Evolutionary conservation across 2,113 vertebrate genomes (phyloP).

Genomic region (Falco punctatus): DNA sequence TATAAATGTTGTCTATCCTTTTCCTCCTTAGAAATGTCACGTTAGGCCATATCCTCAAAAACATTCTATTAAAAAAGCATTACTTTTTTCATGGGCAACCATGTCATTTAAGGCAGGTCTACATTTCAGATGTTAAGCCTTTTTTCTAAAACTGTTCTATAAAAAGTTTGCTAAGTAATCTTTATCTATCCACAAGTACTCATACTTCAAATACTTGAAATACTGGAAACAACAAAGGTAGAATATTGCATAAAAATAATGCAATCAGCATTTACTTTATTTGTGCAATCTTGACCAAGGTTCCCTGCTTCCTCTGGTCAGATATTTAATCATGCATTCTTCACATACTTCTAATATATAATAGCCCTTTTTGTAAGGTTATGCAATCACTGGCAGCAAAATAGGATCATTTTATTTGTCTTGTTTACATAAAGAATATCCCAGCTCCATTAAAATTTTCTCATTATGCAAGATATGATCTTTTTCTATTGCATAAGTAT

Average conservation of each 20-base stretch:
- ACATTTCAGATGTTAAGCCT: neutral
- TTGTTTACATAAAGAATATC: neutral
- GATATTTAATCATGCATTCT: neutral
- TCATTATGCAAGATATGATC: neutral
- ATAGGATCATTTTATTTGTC: neutral
- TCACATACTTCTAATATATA: neutral
- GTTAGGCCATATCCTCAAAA: neutral
- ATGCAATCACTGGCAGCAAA: neutral
- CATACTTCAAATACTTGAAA: neutral
- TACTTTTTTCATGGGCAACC: fast-evolving
- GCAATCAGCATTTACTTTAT: neutral
- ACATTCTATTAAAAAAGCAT: neutral
- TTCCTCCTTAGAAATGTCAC: neutral
- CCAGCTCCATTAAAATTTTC: neutral
- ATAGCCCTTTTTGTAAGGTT: neutral
- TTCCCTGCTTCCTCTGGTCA: neutral
- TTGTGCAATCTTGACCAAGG: neutral
- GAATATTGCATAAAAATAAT: neutral
- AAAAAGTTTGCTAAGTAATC: neutral
- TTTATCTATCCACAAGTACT: neutral
- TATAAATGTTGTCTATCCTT: neutral
- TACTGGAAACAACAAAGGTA: neutral
- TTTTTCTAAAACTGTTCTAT: neutral
- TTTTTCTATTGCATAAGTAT: neutral
- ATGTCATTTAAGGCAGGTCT: neutral